phyloP scores from a whole-genome alignment of 2,113 vertebrate genomes.

The crab-eating macaque (Macaca fascicularis) region DNA sequence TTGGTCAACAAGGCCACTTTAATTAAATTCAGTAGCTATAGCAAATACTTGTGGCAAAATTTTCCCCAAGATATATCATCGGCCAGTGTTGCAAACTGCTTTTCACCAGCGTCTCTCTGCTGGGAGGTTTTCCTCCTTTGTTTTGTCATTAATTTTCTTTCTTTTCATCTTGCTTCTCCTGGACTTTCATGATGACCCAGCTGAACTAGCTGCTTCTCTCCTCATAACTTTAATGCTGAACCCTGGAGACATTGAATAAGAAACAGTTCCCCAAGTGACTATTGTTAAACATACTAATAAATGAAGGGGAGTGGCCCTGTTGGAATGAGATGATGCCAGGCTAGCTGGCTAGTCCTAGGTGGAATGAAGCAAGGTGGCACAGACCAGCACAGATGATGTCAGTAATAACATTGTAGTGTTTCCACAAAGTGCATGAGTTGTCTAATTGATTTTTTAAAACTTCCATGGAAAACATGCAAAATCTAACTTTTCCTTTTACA shows the following conservation, averaged over 20 bases:
- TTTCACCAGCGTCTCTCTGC: neutral
- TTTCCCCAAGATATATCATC: neutral
- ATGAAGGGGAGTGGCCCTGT: neutral
- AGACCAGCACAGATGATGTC: neutral
- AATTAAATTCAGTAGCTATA: constrained; percentile 42
- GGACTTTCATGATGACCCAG: neutral
- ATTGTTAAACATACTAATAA: neutral
- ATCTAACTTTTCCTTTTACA: neutral
- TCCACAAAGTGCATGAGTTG: neutral
- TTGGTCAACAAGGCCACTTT: neutral
- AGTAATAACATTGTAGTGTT: neutral
- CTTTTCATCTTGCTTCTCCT: neutral
- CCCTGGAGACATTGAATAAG: neutral
- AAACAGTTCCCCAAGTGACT: neutral
- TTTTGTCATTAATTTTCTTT: neutral
- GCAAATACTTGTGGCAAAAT: neutral
- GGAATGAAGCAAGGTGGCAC: neutral
- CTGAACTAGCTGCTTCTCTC: neutral
- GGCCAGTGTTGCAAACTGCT: neutral
- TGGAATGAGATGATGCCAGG: neutral
- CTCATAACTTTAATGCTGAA: neutral
- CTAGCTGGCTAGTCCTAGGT: neutral
- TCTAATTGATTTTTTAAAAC: neutral
- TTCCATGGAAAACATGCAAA: constrained; percentile 26
- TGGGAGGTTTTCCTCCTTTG: neutral